phyloP scores from a whole-genome alignment of 2,797 vertebrate genomes.

The Molossus alvarezi region DNA sequence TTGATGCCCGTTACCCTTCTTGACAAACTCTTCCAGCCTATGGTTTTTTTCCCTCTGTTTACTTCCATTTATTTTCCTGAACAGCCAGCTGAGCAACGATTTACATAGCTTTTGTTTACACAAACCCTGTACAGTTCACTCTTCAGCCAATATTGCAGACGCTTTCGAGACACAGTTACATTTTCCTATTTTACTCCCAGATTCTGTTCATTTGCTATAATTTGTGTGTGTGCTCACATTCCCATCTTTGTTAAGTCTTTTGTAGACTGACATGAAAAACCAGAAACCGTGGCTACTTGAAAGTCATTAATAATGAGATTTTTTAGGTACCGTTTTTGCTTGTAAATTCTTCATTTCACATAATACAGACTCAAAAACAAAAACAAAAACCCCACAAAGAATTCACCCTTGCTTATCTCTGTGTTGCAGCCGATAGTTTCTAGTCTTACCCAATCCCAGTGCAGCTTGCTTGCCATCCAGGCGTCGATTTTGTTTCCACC shows the following conservation, averaged over 20 bases:
- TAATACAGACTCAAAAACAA: conserved; percentile 67
- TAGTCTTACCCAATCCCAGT: conserved; percentile 70
- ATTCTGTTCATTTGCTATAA: conserved; percentile 63
- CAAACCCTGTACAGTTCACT: conserved; percentile 71
- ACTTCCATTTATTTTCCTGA: conserved; percentile 82
- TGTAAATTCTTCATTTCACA: conserved; percentile 80
- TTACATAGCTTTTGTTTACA: conserved; percentile 83
- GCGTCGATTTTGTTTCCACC: conserved; percentile 69
- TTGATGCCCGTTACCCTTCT: conserved; percentile 77
- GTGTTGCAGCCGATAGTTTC: conserved; percentile 77
- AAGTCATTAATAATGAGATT: conserved; percentile 79
- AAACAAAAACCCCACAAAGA: conserved; percentile 41
- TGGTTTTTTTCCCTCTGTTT: conserved; percentile 81
- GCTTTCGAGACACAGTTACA: conserved; percentile 66
- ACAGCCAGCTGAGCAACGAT: conserved; percentile 84
- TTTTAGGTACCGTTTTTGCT: conserved; percentile 76
- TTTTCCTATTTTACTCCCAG: conserved; percentile 71
- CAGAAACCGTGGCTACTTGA: conserved; percentile 55
- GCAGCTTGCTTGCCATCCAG: conserved; percentile 74
- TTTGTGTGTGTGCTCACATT: conserved; percentile 23
- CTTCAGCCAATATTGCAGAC: conserved; percentile 70
- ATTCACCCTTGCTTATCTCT: conserved; percentile 80
- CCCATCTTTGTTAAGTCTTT: conserved; percentile 70
- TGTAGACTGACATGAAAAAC: conserved; percentile 56
- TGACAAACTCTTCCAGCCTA: conserved; percentile 84